A percentile compares a stretch with the other conserved stretches of the same genome.
Evolutionary conservation across 2,888 invertebrate genomes (phyloP).

Genomic region (Heliconius ethilla): DNA sequence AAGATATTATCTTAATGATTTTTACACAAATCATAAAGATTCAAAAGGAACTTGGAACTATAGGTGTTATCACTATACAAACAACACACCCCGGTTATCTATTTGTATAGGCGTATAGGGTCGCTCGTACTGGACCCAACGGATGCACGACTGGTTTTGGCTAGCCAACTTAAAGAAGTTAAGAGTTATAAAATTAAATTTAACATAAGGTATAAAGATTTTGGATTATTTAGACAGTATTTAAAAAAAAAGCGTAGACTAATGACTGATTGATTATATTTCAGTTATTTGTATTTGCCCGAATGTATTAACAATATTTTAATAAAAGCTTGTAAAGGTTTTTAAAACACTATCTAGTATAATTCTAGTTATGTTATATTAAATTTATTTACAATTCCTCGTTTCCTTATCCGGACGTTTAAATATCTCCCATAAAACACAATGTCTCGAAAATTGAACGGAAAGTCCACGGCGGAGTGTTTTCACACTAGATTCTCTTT

Average conservation of each 20-base stretch:
- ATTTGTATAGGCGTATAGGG: slow-evolving; percentile 47
- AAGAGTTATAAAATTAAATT: background rate
- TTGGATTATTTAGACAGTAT: background rate
- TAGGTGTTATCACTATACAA: slow-evolving; percentile 39
- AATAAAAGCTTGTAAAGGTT: too few species aligned
- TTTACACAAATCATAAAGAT: slow-evolving; percentile 12
- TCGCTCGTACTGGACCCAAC: slow-evolving; percentile 67
- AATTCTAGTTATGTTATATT: too few species aligned
- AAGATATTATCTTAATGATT: slow-evolving; percentile 1
- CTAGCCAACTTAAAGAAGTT: slow-evolving; percentile 29
- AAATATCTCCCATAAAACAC: too few species aligned
- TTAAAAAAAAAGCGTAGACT: too few species aligned
- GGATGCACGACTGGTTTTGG: slow-evolving; percentile 63
- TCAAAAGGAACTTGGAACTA: slow-evolving; percentile 22
- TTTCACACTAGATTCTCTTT: background rate
- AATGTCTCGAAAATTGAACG: background rate
- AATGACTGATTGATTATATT: too few species aligned
- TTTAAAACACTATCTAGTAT: too few species aligned
- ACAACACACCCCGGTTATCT: slow-evolving; percentile 45
- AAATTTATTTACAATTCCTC: too few species aligned
- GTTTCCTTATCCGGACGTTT: too few species aligned
- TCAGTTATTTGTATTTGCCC: too few species aligned
- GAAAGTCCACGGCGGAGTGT: background rate
- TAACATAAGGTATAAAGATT: background rate
- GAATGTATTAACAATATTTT: too few species aligned